Evolutionary conservation across 1,140 invertebrate species (phyloP).

Genomic region (Zaprionus taronus): DNA sequence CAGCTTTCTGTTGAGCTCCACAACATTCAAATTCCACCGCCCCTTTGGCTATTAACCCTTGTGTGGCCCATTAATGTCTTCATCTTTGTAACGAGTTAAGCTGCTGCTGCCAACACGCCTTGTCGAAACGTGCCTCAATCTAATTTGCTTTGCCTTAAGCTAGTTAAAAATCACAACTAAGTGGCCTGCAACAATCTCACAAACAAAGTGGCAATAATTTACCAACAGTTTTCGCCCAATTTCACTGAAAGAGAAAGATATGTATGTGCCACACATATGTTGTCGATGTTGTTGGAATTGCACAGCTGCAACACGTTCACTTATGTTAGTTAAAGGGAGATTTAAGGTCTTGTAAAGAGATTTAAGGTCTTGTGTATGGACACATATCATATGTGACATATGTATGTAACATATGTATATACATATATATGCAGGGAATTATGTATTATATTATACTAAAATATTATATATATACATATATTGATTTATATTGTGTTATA

Average conservation of each 20-base stretch:
- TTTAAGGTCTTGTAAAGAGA: background rate
- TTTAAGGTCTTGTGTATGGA: too few species aligned
- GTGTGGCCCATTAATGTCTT: constrained; percentile 47
- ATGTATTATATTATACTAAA: too few species aligned
- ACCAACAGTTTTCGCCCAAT: constrained; percentile 26
- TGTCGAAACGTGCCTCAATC: constrained; percentile 1
- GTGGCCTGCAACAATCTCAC: background rate
- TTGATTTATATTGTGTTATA: too few species aligned
- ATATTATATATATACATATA: too few species aligned
- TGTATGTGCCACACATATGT: background rate
- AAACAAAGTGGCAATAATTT: constrained; percentile 27
- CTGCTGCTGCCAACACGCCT: background rate
- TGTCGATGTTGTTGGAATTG: background rate
- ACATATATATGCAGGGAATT: too few species aligned
- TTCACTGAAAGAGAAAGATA: constrained; percentile 17
- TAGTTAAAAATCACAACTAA: too few species aligned
- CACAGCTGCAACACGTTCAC: background rate
- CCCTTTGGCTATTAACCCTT: constrained; percentile 39
- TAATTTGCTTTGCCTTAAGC: constrained; percentile 6
- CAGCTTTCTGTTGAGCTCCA: background rate
- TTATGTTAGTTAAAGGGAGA: background rate
- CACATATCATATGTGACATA: too few species aligned
- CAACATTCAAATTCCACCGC: constrained; percentile 24
- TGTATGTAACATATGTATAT: too few species aligned
- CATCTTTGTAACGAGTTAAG: constrained; percentile 4